Percentiles rank a stretch among this genome's conserved stretches.
These are phyloP conservation scores for Nebria brevicollis DNA, from an alignment of 2,888 invertebrate species.

Conservation along the genomic window DNA sequence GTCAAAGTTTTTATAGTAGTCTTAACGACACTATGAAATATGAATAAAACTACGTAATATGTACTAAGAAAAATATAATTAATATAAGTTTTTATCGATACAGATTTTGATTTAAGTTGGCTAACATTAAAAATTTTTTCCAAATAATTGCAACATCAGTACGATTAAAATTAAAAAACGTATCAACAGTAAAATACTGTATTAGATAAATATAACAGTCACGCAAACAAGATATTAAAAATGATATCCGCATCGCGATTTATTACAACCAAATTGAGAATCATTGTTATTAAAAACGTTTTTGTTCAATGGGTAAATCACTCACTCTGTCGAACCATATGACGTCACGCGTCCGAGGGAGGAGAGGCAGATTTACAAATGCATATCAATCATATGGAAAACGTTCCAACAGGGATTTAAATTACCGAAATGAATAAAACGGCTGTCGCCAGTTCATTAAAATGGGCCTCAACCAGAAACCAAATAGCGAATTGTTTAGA, in stretches of 20 bases:
- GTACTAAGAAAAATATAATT: too few species aligned
- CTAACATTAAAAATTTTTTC: not conserved
- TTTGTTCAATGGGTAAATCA: not conserved
- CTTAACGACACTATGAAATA: not conserved
- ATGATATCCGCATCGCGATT: not conserved
- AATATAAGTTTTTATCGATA: not conserved
- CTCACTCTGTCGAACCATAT: not conserved
- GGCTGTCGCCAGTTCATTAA: not conserved
- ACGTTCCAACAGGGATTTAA: not conserved
- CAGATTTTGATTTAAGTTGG: not conserved
- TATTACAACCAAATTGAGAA: not conserved
- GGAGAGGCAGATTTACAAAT: not conserved
- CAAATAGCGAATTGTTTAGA: not conserved
- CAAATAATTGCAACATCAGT: not conserved
- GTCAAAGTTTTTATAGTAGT: not conserved
- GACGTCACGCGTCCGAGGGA: not conserved
- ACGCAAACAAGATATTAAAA: not conserved
- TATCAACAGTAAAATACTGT: not conserved
- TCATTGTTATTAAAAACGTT: not conserved
- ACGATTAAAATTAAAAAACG: not conserved
- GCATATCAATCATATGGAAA: not conserved
- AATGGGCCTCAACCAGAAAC: not conserved
- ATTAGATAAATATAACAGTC: not conserved
- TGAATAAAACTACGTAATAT: not conserved
- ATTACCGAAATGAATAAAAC: not conserved